These are phyloP conservation scores for Lepidurus packardi DNA, from an alignment of 1,140 invertebrate species.

Conservation along the genomic window DNA sequence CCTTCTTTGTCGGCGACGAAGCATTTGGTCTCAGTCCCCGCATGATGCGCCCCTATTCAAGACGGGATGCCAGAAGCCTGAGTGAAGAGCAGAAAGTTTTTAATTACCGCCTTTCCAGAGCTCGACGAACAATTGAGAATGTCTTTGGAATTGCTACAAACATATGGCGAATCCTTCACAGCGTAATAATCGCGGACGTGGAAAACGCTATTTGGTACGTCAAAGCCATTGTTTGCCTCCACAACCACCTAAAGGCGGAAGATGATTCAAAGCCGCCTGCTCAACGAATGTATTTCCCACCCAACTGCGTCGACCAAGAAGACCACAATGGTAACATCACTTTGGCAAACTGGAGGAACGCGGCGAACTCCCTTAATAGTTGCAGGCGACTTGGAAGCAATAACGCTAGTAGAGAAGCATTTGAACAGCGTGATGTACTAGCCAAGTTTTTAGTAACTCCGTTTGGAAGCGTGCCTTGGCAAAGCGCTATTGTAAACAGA, in stretches of 20 bases:
- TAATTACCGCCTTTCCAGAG: conserved; percentile 43
- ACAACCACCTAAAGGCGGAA: conserved; percentile 33
- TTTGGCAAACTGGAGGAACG: neutral
- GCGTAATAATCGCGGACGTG: conserved; percentile 7
- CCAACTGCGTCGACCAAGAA: no score
- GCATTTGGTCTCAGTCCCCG: neutral
- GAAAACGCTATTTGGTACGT: neutral
- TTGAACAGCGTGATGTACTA: no score
- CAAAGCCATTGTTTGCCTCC: conserved; percentile 30
- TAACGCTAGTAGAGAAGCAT: no score
- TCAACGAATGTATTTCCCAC: no score
- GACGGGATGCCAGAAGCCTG: neutral
- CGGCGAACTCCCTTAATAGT: neutral
- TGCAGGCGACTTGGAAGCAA: no score
- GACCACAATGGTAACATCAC: neutral
- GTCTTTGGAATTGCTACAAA: conserved; percentile 40
- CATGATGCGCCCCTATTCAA: conserved; percentile 1
- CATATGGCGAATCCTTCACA: conserved; percentile 36
- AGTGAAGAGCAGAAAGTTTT: conserved; percentile 39
- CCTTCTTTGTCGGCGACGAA: conserved; percentile 39
- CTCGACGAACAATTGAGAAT: conserved; percentile 40
- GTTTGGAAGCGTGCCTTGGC: no score
- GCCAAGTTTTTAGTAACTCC: no score
- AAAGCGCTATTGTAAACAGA: neutral
- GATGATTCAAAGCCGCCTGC: neutral